Evolutionary conservation across 1,140 invertebrate species (phyloP), one percentile per base, ranked within the genome.

Genomic region (Aphis craccivora): DNA sequence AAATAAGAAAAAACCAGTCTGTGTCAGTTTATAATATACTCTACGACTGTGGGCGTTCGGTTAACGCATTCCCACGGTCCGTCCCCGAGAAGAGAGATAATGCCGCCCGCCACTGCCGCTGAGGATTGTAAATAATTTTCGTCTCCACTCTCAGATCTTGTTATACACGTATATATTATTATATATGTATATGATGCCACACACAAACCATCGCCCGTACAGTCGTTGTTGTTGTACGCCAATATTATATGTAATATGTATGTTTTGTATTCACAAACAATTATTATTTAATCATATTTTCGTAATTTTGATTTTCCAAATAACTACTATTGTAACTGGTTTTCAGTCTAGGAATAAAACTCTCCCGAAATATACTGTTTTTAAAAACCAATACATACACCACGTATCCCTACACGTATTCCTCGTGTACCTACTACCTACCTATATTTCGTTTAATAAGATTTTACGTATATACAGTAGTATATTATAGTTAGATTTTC

Each of bases 11-110:
- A 89, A 89, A 89, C 87, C 87, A 89, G 87, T 89, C 87, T 35
- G 88, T 30, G 53, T 90, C 20, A 20, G 88, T 51, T 11, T 35
- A 88, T 35, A n/a, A 35, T 88, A 88, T 87, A 87, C 25, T 87
- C 43, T 22, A 90, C 89, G 23, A 22, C 81, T 22, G 91, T 93
- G 91, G 91, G 91, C 91, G 91, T 93, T 93, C 91, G 81, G 76
- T 93, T 86, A 84, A 93, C 91, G 91, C 91, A 93, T 93, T 93
- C 91, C 81, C 91, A 93, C 91, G 91, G 91, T 93, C 45, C 81
- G 89, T 90, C 37, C 53, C 37, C 55, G 87, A 53, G 30, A 76
- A 67, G 67, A 76, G 43, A 81, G 90, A 81, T 91, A 91, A 83
- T 91, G 30, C 67, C 67, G 30, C 90, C 43, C 45, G 51, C 88